phyloP scores from a whole-genome alignment of 2,888 invertebrate genomes.

The Cybosia mesomella region DNA sequence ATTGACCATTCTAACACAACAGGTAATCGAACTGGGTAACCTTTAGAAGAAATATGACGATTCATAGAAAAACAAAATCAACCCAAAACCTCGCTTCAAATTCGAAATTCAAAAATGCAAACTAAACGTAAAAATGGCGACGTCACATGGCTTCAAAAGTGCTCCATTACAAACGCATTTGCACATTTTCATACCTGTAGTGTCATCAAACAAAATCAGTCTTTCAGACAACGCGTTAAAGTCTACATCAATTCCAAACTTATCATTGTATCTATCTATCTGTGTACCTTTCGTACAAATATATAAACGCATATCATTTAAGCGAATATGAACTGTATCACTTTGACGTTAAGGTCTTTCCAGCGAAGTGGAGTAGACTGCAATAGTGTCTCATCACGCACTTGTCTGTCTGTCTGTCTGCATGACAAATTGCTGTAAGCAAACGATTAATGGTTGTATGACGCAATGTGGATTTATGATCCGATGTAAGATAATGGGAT shows the following conservation, averaged over 20 bases:
- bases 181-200: conserved; percentile 24
- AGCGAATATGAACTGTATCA: conserved; percentile 36
- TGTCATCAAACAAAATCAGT: conserved; percentile 25
- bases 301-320: conserved; percentile 20
- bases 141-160: conserved; percentile 34
- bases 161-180: conserved; percentile 51
- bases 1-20: too few relatives aligned
- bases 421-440: conserved; percentile 76
- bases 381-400: conserved; percentile 44
- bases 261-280: conserved; percentile 18
- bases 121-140: conserved; percentile 25
- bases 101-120: conserved; percentile 4
- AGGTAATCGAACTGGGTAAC: not conserved
- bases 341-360: not conserved
- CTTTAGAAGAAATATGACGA: not conserved
- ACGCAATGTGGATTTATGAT: conserved; percentile 71
- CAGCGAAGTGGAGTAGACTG: conserved; percentile 23
- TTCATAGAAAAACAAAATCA: not conserved
- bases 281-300: conserved; percentile 11
- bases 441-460: conserved; percentile 75
- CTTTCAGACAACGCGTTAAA: conserved; percentile 13
- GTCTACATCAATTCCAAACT: conserved; percentile 20
- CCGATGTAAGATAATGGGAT: conserved; percentile 60
- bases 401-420: conserved; percentile 69
- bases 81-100: not conserved